These are phyloP conservation scores for Drosophila ironensis DNA, from an alignment of 1,140 invertebrate genomes.

Conservation along the genomic window DNA sequence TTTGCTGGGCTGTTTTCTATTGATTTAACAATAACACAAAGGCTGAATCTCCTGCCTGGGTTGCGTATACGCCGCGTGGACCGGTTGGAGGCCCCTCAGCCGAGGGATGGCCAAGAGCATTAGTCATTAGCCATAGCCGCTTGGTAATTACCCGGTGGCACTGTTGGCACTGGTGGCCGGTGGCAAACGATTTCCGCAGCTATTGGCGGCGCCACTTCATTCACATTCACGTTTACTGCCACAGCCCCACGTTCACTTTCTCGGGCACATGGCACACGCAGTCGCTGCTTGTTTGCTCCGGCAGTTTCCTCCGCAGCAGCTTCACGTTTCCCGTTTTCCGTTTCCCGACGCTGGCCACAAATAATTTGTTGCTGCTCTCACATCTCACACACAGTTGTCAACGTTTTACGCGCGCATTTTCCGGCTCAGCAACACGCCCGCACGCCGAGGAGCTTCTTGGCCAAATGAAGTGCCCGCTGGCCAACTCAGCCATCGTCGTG, in stretches of 20 bases:
- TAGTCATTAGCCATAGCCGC: slow-evolving; percentile 13
- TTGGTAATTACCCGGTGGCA: slow-evolving; percentile 42
- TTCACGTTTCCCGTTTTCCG: neutral
- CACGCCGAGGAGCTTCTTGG: slow-evolving; percentile 75
- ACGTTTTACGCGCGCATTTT: slow-evolving; percentile 74
- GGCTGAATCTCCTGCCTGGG: neutral
- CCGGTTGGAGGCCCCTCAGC: neutral
- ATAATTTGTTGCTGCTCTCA: too few relatives aligned
- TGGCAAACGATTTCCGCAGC: slow-evolving; percentile 38
- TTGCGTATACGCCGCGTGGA: slow-evolving; percentile 12
- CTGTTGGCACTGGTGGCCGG: slow-evolving; percentile 46
- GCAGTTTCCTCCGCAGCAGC: slow-evolving; percentile 22
- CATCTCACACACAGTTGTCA: slow-evolving; percentile 39
- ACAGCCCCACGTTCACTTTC: too few relatives aligned
- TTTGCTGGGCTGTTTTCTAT: slow-evolving; percentile 27
- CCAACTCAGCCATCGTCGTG: slow-evolving; percentile 35
- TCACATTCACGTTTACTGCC: slow-evolving; percentile 48
- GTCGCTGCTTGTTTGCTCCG: slow-evolving; percentile 38
- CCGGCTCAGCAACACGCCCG: slow-evolving; percentile 64
- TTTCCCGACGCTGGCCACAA: slow-evolving; percentile 34
- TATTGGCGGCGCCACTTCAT: slow-evolving; percentile 44
- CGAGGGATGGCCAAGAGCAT: neutral
- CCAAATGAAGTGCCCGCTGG: slow-evolving; percentile 75
- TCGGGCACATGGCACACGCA: slow-evolving; percentile 42
- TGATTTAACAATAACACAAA: slow-evolving; percentile 44